phyloP scores from a whole-genome alignment of 2,113 vertebrate species.

The Callipepla squamata region DNA sequence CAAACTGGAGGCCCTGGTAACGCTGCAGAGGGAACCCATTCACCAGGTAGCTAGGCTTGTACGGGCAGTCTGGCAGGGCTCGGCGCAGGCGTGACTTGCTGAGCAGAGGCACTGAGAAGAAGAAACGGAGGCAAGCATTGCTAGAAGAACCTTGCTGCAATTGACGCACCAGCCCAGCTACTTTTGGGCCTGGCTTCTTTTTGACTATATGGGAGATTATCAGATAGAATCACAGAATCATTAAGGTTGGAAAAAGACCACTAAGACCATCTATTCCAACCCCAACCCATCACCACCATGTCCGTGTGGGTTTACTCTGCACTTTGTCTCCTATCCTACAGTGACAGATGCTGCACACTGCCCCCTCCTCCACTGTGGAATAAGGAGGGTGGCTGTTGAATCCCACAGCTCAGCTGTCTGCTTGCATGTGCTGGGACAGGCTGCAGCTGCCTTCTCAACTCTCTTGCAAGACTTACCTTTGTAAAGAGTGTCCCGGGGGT shows the following conservation, averaged over 20 bases:
- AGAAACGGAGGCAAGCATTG: background rate
- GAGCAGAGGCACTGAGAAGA: conserved; percentile 85
- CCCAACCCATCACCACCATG: too few relatives aligned
- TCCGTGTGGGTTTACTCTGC: background rate
- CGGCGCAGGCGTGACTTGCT: conserved; percentile 76
- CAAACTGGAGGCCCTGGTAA: conserved; percentile 94
- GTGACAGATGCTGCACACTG: background rate
- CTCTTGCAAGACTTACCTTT: conserved; percentile 72
- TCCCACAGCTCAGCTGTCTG: fast-evolving
- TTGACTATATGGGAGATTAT: background rate
- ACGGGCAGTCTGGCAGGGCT: conserved; percentile 86
- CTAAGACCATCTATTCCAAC: too few relatives aligned
- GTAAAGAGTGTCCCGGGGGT: conserved; percentile 86
- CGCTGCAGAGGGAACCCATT: conserved; percentile 84
- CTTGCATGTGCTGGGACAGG: background rate
- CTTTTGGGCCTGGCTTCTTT: background rate
- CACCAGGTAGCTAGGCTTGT: conserved; percentile 91
- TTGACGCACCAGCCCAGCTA: fast-evolving
- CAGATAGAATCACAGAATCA: background rate
- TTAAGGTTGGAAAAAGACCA: too few relatives aligned
- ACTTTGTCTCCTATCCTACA: background rate
- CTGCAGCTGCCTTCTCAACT: background rate
- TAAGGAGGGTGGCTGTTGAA: background rate
- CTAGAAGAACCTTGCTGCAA: background rate
- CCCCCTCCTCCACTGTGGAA: background rate